Percentiles rank a stretch among this genome's conserved stretches.
phyloP scores from a whole-genome alignment of 2,797 vertebrate species.

The Sebastolobus altivelis region DNA sequence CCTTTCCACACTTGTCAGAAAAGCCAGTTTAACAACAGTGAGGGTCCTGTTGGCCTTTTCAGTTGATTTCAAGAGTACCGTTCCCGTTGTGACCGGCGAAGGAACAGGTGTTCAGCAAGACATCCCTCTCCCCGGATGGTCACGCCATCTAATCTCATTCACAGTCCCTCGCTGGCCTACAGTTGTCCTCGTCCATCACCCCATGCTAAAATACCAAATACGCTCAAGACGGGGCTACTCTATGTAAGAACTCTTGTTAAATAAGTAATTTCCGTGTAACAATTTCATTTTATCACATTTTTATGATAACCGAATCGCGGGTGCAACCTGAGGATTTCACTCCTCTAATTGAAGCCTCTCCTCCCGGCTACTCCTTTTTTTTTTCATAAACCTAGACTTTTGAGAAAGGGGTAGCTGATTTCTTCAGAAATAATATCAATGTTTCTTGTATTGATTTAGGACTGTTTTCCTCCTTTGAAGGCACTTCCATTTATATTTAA shows the following conservation, averaged over 20 bases:
- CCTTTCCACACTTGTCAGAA: no score
- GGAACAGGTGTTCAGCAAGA: no score
- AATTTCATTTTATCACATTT: neutral
- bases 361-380: no score
- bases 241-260: neutral
- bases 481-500: neutral
- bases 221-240: neutral
- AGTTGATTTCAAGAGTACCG: no score
- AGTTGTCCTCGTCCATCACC: neutral
- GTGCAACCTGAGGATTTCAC: neutral
- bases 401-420: no score
- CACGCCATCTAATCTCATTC: no score
- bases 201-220: neutral
- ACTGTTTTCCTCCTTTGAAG: neutral
- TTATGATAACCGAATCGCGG: neutral
- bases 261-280: neutral
- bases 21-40: no score
- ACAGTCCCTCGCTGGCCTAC: no score
- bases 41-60: no score
- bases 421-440: neutral
- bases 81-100: no score
- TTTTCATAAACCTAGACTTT: no score
- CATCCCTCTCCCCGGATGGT: no score
- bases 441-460: neutral
- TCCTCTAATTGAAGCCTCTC: neutral